Conservation (phyloP, 2,797 vertebrate species). For the Gobio occitaniae region DNA sequence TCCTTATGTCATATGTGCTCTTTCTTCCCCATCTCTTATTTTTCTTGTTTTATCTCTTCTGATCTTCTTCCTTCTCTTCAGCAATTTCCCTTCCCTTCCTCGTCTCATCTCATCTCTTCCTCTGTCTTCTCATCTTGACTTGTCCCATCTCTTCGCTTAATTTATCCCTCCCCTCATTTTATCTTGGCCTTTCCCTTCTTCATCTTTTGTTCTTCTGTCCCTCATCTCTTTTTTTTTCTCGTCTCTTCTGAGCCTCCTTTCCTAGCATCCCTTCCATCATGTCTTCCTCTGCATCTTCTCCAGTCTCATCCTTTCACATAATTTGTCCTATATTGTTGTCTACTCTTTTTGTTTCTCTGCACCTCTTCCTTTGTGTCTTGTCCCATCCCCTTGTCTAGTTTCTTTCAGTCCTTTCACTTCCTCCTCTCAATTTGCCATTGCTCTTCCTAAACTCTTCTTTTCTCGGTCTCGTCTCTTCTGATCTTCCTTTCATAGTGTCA, state of each 20-base stretch:
- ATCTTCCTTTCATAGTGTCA: not conserved
- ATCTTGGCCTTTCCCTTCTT: not conserved
- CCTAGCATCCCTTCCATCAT: not conserved
- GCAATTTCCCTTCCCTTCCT: not conserved
- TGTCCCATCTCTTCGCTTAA: not conserved
- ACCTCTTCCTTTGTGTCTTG: not conserved
- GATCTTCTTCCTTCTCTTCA: not conserved
- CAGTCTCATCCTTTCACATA: not conserved
- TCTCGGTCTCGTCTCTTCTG: not conserved
- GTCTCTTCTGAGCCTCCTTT: not conserved
- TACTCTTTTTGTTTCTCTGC: not conserved
- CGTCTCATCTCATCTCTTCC: not conserved
- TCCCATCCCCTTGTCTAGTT: not conserved
- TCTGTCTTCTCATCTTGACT: not conserved
- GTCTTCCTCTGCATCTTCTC: not conserved
- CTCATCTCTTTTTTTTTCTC: not conserved
- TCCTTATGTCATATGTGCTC: not conserved
- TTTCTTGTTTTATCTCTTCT: no score
- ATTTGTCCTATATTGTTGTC: not conserved
- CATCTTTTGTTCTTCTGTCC: not conserved
- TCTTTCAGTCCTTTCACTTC: not conserved
- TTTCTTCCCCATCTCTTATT: not conserved
- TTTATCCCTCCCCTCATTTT: no score
- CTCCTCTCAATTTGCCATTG: not conserved
- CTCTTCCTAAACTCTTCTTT: not conserved